These are phyloP conservation scores for Acropternis orthonyx DNA, from an alignment of 2,797 vertebrate species.

Conservation along the genomic window DNA sequence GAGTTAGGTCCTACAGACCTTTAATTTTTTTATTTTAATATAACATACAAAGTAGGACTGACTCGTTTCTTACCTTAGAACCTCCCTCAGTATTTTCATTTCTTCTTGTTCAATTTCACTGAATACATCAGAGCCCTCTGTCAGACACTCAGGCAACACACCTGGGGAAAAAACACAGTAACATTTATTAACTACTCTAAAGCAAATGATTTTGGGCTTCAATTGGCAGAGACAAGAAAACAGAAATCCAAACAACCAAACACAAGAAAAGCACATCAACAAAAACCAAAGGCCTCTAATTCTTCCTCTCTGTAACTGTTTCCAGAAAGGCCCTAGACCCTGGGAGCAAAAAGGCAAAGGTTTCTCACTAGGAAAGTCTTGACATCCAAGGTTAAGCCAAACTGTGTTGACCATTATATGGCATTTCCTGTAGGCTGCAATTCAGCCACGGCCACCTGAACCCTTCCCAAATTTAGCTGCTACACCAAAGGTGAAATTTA, in stretches of 20 bases:
- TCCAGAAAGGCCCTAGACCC: not conserved
- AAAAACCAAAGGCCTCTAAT: not conserved
- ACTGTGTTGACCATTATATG: not conserved
- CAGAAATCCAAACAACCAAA: fast-evolving
- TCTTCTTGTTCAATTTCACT: conserved; percentile 93
- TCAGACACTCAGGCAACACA: conserved; percentile 92
- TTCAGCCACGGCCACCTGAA: not conserved
- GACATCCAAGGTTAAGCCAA: not conserved
- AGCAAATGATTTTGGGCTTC: not conserved
- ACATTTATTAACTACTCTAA: not conserved
- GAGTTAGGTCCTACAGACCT: not conserved
- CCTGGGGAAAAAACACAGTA: conserved; percentile 72
- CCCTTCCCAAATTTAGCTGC: not conserved
- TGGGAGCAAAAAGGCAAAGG: not conserved
- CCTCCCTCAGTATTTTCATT: conserved; percentile 93
- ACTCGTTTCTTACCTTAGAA: conserved; percentile 83
- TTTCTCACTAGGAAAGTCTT: not conserved
- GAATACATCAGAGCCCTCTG: conserved; percentile 89
- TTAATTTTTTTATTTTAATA: not conserved
- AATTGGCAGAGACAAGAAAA: not conserved
- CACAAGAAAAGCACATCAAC: not conserved
- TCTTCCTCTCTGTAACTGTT: not conserved
- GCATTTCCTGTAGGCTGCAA: not conserved
- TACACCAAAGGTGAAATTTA: not conserved
- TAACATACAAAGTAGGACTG: not conserved